Conservation (phyloP, 1,140 invertebrate genomes). For the Batillaria attramentaria region DNA sequence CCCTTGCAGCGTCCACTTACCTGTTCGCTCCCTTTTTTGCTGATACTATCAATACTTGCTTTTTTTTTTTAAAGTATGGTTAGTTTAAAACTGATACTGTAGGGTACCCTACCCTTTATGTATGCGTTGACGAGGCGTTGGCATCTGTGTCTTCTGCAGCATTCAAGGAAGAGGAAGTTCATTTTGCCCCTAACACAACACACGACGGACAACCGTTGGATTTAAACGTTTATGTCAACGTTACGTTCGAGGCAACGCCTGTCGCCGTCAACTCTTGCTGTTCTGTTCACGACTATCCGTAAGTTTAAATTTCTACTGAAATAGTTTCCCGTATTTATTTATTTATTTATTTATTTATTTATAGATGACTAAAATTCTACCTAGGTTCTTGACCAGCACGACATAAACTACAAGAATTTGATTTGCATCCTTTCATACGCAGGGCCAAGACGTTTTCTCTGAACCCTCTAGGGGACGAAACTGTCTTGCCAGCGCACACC, state of each 20-base stretch:
- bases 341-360: background rate
- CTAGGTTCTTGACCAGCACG: background rate
- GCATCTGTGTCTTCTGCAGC: conserved; percentile 31
- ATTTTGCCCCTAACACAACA: conserved; percentile 28
- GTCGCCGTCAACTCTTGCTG: conserved; percentile 45
- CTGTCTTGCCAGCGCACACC: conserved; percentile 34
- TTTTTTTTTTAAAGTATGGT: too few species aligned
- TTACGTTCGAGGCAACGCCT: conserved; percentile 34
- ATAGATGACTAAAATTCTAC: too few species aligned
- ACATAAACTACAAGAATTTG: background rate
- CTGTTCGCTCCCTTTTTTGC: too few species aligned
- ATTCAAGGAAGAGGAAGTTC: conserved; percentile 13
- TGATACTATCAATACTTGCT: too few species aligned
- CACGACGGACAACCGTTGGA: conserved; percentile 8
- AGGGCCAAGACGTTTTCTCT: conserved; percentile 35
- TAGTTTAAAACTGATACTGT: too few species aligned
- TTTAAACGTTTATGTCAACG: conserved; percentile 41
- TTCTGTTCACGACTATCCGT: conserved; percentile 33
- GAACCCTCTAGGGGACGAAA: conserved; percentile 42
- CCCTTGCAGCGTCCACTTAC: too few species aligned
- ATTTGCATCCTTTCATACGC: too few species aligned
- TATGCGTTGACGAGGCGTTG: too few species aligned
- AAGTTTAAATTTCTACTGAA: conserved; percentile 26
- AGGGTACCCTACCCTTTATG: too few species aligned
- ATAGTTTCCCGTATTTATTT: too few species aligned